Evolutionary conservation across 37 sponge, comb jelly and placozoan genomes (phyloP), one percentile per base, ranked within the genome.

Genomic region (Cliona cf. orientalis): DNA sequence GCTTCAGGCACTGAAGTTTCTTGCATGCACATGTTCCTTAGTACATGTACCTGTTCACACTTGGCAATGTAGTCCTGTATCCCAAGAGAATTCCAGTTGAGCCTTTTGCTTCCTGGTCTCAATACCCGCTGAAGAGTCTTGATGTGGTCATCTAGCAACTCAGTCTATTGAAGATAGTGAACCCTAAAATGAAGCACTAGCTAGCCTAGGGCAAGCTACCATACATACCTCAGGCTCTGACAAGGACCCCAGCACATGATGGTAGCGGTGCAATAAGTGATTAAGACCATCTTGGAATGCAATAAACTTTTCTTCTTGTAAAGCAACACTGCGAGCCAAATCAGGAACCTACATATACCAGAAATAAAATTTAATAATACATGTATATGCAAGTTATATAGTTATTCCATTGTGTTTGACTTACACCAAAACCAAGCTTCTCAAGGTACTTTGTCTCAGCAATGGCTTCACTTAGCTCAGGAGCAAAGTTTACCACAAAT

Each of bases 41-140:
- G 17, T 49, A 0, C 26, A 66, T 76, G 12, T 36, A 87, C 87
- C 75, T 90, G 86, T 71, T 97, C 97, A 72, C 95, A 97, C 74
- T 93, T 88, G 55, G 86, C 55, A 61, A 97, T 93, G 82, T 93
- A 99, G 69, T 99, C 99, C n/a, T 86, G 87, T 59, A 97, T 96
- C 32, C 95, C 99, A 42, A 99, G 90, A 1, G 95, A 92, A 75
- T 95, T 99, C 99, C 99, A 99, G 89, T 99, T 99, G 82, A 97
- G 90, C n/a, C 97, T 73, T 83, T 97, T 97, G 58, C 69, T 84
- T 14, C 99, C 99, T 59, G 99, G 95, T 42, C 83, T 87, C 56
- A 99, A 71, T 11, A 76, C 87, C 41, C 91, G 58, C 66, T 92
- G 95, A 72, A 99, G 85, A 17, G 82, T 74, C 85, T 80, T 87